phyloP scores from a whole-genome alignment of 2,113 vertebrate species.

The Saimiri boliviensis region DNA sequence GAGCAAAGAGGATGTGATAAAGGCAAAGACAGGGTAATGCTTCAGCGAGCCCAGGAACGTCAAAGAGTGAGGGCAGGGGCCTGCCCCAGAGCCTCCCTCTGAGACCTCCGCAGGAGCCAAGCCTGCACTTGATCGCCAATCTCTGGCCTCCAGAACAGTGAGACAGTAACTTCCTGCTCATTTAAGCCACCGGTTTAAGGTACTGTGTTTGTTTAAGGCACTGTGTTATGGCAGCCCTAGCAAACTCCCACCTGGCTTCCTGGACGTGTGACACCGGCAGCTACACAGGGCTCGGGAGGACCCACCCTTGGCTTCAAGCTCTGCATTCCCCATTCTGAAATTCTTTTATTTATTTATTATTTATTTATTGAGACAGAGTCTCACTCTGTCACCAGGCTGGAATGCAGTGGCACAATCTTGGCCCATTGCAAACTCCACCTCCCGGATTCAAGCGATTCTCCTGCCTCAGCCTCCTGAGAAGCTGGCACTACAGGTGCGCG shows the following conservation, averaged over 20 bases:
- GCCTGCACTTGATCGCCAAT: neutral
- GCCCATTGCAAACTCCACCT: no score
- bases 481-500: no score
- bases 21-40: fast-evolving
- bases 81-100: fast-evolving
- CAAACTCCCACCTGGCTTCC: fast-evolving
- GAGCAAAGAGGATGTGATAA: fast-evolving
- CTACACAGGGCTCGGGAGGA: neutral
- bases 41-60: neutral
- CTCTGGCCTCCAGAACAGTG: neutral
- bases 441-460: no score
- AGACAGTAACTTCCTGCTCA: neutral
- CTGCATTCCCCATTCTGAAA: fast-evolving
- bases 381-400: no score
- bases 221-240: neutral
- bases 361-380: no score
- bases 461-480: no score
- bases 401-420: no score
- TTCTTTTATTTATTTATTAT: neutral
- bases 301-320: fast-evolving
- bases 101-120: fast-evolving
- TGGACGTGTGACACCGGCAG: fast-evolving
- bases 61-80: fast-evolving
- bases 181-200: neutral
- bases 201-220: fast-evolving